Evolutionary conservation across 2,888 invertebrate genomes (phyloP).

Genomic region (Orthosia incerta): DNA sequence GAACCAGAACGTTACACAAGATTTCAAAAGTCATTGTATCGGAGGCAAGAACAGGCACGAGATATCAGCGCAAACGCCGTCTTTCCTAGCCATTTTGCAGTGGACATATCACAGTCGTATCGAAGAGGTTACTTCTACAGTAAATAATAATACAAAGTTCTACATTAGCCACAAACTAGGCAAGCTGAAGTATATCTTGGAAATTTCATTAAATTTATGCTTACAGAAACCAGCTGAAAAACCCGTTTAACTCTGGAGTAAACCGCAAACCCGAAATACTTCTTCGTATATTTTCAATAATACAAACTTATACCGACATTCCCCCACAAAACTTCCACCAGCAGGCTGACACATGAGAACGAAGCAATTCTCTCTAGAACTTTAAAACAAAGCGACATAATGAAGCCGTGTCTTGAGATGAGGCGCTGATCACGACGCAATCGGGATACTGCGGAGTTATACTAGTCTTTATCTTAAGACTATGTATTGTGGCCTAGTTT

Average conservation of each 20-base stretch:
- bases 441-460: conserved; percentile 16
- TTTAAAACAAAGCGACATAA: conserved; percentile 57
- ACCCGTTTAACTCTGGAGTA: neutral
- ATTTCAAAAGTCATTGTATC: too few species aligned
- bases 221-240: neutral
- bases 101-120: too few species aligned
- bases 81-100: too few species aligned
- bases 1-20: too few species aligned
- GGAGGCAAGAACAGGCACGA: too few species aligned
- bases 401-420: conserved; percentile 52
- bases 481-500: conserved; percentile 32
- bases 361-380: conserved; percentile 33
- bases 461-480: conserved; percentile 6
- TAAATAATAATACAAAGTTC: too few species aligned
- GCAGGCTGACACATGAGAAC: conserved; percentile 17
- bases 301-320: neutral
- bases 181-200: too few species aligned
- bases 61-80: too few species aligned
- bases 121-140: too few species aligned
- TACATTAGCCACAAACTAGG: too few species aligned
- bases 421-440: conserved; percentile 42
- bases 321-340: neutral
- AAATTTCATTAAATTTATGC: neutral
- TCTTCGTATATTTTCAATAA: conserved; percentile 1
- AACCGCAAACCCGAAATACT: neutral